Base-by-base conservation (phyloP, 2,113 vertebrate genomes). In the Chaetorhynchus papuensis region DNA sequence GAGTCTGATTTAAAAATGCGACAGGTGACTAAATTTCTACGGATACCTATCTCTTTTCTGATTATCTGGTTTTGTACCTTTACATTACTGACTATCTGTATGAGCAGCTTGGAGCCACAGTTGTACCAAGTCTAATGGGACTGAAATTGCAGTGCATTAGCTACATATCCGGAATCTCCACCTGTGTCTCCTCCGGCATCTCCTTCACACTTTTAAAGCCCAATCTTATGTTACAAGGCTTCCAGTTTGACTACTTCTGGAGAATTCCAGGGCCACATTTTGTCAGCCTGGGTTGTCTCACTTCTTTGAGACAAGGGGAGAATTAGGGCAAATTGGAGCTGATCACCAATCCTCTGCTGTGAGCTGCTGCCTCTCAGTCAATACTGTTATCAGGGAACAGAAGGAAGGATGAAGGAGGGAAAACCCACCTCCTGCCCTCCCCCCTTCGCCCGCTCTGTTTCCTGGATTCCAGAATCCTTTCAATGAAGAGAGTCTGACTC, bases 381-480 rank as follows among this genome's bases (percentile, higher is more conserved):
- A 39, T 53, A 37, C 21, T 60, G 33, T 68, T 90, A 64, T 87
- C 66, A 85, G 35, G 45, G 24, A 71, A 45, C 4, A 6, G n/a
- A 83, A 82, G 57, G 42, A 71, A 79, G 41, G 22, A 18, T n/a
- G 52, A 82, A 71, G 35, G 44, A 71, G 11, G 17, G 10, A 78
- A 84, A 60, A 75, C 35, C 24, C 27, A 13, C 2, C 2, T 7
- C 4, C 9, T 1, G 0, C 18, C 37, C 20, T 39, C 15, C 18
- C 7, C 4, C 6, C 10, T 12, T 28, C 5, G 18, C 2, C 7
- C 2, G 9, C 4, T 19, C 59, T 45, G 3, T 70, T 93, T 82
- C 44, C 47, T 15, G 9, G 27, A 14, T 76, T 87, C 61, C 35
- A 84, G n/a, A 85, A 84, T 64, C 21, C 6, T 87, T 91, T 68